Base-by-base conservation (phyloP, 37 sponge, comb jelly and placozoan species). In the Cladorhizidae sp. region DNA sequence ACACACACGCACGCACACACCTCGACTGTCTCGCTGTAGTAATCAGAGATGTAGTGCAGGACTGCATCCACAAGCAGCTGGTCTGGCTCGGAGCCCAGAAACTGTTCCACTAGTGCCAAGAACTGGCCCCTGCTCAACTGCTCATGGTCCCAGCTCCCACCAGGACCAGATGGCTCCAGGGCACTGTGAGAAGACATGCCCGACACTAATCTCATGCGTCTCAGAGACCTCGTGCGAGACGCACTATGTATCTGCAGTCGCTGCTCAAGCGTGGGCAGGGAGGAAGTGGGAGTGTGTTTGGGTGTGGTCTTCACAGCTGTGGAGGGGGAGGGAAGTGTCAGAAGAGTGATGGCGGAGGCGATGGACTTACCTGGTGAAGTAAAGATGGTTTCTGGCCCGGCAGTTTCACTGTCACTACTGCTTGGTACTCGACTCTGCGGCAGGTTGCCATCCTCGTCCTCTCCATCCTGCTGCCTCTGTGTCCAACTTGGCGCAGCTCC, bases 41-140 rank as follows among this genome's bases (percentile, higher is more conserved):
- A 78, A 0, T 63, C 62, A 39, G 35, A 20, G 9, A 90, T 29
- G 83, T 76, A 90, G 35, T 28, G 35, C 1, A 78, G 33, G 23
- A 90, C 70, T 22, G 58, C 23, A 25, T 78, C 40, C 11, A 54
- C 73, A 8, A 61, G 6, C 17, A 52, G 23, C 36, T 83, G 75
- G 41, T 29, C 25, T 12, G 75, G 62, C 26, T 68, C 51, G 3
- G 42, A 45, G 58, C 85, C 77, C 31, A 88, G 75, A 55, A 92
- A 92, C 76, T 85, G 70, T 35, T 88, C 82, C 38, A 85, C 52
- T 0, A 93, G 79, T 31, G 88, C 86, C 33, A 80, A 50, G 72
- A 93, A 93, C 81, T 93, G 93, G 0, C 59, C 7, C 35, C 39
- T 50, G 40, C 25, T 76, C 50, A 93, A 55, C 31, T 70, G 28